Base-by-base conservation (phyloP, 2,797 vertebrate species). In the Sus cebifrons region DNA sequence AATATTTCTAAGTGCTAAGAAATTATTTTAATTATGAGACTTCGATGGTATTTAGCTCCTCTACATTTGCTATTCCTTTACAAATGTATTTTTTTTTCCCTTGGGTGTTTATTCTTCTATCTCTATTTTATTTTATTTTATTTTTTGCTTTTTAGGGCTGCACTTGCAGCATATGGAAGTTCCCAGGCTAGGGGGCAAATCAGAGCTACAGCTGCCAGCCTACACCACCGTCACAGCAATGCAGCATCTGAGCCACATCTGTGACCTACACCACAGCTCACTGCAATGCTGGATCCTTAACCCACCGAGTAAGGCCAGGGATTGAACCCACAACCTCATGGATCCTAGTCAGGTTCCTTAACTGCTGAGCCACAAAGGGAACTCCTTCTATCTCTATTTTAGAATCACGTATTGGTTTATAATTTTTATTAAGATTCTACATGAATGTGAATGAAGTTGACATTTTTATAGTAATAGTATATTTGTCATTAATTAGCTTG, bases 401-500 rank as follows among this genome's bases (percentile, higher is more conserved):
- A 65, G 8, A 95, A 89, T 73, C 54, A 65, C 89, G 21, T 11
- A 65, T 21, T 84, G 14, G 87, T 89, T 67, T 89, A 29, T 64
- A 73, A 78, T 89, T 78, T 78, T 91, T 92, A 77, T 40, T 60
- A 13, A 91, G 44, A 71, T 84, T 93, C 85, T 84, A 68, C 25
- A 78, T 65, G 6, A 64, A 75, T 52, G 54, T 79, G 23, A 20
- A 54, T 71, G 27, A 44, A 85, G 82, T 93, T 95, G 83, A 85
- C n/a, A 86, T 64, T 94, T 95, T 93, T 89, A 91, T 49, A 92
- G 18, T 85, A 91, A 73, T 56, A 11, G 93, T 96, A 54, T 18
- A 15, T 96, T 90, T 15, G 21, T 29, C 29, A 40, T 40, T 92
- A 21, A n/a, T 73, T 18, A 62, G 58, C 65, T 94, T 83, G 36